Conservation (phyloP, 1,140 invertebrate genomes). For the Bombyx mandarina region DNA sequence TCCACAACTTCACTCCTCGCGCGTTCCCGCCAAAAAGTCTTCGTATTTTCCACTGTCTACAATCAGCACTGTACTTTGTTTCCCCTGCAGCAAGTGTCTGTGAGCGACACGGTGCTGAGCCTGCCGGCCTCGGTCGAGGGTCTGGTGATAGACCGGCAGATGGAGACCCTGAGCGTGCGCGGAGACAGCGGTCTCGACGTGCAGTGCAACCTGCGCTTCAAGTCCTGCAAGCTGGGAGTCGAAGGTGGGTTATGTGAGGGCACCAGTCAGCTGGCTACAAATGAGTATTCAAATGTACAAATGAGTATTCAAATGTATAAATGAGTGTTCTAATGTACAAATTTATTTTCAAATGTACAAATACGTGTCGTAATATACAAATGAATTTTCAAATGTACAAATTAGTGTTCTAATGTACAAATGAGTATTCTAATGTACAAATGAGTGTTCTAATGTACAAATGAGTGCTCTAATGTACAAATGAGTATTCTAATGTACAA, state of each 20-base stretch:
- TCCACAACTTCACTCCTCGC: too few species aligned
- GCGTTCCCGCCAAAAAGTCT: too few species aligned
- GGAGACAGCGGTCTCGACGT: constrained; percentile 32
- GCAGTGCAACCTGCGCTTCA: constrained; percentile 52
- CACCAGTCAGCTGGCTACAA: too few species aligned
- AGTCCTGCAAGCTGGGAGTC: constrained; percentile 67
- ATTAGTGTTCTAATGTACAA: background rate
- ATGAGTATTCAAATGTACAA: too few species aligned
- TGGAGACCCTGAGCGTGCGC: constrained; percentile 32
- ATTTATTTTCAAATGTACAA: too few species aligned
- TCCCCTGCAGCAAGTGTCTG: constrained; percentile 45
- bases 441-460: background rate
- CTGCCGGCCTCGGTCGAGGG: constrained; percentile 44
- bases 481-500: background rate
- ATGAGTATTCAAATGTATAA: too few species aligned
- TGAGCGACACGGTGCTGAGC: constrained; percentile 28
- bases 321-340: too few species aligned
- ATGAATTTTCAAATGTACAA: background rate
- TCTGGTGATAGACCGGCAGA: constrained; percentile 40
- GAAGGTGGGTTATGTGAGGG: constrained; percentile 43
- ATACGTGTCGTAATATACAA: too few species aligned
- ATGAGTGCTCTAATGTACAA: background rate
- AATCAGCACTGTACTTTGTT: too few species aligned
- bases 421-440: background rate
- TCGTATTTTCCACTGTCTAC: too few species aligned